phyloP scores from a whole-genome alignment of 2,888 invertebrate genomes.

The Cheilosia impressa region DNA sequence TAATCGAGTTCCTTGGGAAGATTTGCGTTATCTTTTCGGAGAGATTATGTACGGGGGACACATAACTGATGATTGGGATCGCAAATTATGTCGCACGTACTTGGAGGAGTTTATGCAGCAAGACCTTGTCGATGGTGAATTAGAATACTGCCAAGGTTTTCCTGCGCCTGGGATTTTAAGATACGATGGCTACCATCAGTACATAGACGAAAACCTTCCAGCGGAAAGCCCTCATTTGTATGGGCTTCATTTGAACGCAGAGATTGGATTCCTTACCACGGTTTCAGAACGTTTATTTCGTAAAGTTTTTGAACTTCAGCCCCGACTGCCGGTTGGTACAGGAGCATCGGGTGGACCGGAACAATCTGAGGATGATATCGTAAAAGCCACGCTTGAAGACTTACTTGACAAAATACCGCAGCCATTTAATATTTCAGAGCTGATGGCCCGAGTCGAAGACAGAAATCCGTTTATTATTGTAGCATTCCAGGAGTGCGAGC shows the following conservation, averaged over 20 bases:
- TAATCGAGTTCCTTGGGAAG: conserved; percentile 95
- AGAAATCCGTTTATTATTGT: conserved; percentile 96
- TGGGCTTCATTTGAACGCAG: conserved; percentile 97
- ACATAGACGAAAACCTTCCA: conserved; percentile 94
- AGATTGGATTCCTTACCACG: conserved; percentile 95
- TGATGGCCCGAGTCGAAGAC: conserved; percentile 94
- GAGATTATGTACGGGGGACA: conserved; percentile 99
- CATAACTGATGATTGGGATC: conserved; percentile 98
- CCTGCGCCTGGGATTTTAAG: conserved; percentile 94
- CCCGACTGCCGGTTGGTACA: conserved; percentile 90
- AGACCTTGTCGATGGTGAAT: conserved; percentile 93
- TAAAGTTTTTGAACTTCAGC: conserved; percentile 95
- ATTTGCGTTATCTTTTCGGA: conserved; percentile 95
- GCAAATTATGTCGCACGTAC: conserved; percentile 93
- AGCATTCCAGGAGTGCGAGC: conserved; percentile 96
- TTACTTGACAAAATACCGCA: conserved; percentile 94
- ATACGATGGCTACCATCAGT: conserved; percentile 93
- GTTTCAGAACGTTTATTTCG: conserved; percentile 93
- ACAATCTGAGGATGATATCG: conserved; percentile 90
- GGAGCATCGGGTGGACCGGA: conserved; percentile 84
- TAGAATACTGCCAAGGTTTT: conserved; percentile 92
- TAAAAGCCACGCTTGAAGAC: conserved; percentile 90
- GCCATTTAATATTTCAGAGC: conserved; percentile 93
- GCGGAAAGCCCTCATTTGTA: conserved; percentile 95
- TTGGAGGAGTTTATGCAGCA: conserved; percentile 94